Base-by-base conservation (phyloP, 1,140 invertebrate genomes). In the Atta colombica region DNA sequence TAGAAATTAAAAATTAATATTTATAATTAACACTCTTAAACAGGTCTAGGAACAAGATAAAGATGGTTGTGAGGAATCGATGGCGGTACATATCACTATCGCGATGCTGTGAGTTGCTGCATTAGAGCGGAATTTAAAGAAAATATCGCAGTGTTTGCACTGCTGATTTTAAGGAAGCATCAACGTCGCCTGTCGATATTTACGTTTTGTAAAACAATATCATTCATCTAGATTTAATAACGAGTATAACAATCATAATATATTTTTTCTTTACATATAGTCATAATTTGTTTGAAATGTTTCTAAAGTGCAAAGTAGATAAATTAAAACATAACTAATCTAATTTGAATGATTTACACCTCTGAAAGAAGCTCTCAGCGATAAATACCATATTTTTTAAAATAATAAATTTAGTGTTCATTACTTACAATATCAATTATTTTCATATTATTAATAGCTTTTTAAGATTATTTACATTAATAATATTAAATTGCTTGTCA, bases 111-210 rank as follows among this genome's bases (percentile, higher is more conserved):
- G n/a, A 53, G 65, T 39, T 58, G 35, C n/a, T 25, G 39, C 39
- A 49, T 69, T 80, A 69, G 18, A 58, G 25, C 18, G 68, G 69
- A 82, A 82, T 72, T 82, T 82, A 82, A 72, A 82, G 68, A 82
- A 82, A 82, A 82, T 82, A 82, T 82, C 58, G n/a, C 55, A 16
- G 14, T 75, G 69, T 84, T 74, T 61, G 14, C 55, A 68, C 39
- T 74, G 80, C 18, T 75, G 69, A 82, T 74, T 84, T 75, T 65
- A 61, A 75, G 69, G 80, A 49, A 84, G 69, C 78, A 58, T 51
- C 18, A 49, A 28, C 49, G 63, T 39, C 18, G 35, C 35, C 63
- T 25, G 49, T 35, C 63, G 77, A 68, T 81, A 71, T 16, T 31
- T 53, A 35, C 45, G 45, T 71, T 55, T 3, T 39, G 14, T 74